A percentile compares a stretch with the other conserved stretches of the same genome.
These are phyloP conservation scores for Hylomyscus alleni DNA, from an alignment of 2,797 vertebrate genomes.

Conservation along the genomic window DNA sequence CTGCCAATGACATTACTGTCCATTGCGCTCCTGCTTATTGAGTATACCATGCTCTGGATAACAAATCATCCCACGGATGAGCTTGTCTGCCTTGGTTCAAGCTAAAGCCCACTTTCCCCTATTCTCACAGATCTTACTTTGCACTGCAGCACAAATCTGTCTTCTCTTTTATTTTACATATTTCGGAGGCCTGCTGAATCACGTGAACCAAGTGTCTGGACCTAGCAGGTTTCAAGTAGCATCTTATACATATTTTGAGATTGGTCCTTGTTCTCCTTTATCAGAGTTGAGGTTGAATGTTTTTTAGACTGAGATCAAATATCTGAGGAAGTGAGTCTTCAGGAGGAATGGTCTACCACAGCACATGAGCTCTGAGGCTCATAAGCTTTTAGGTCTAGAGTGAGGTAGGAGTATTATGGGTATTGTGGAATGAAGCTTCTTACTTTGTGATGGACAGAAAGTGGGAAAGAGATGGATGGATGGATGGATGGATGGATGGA, in stretches of 20 bases:
- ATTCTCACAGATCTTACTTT: constrained; percentile 32
- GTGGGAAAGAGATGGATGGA: no score
- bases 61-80: neutral
- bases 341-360: neutral
- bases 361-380: neutral
- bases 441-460: neutral
- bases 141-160: constrained; percentile 20
- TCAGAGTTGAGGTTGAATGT: neutral
- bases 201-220: neutral
- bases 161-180: neutral
- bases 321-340: neutral
- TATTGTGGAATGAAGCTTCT: neutral
- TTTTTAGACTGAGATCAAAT: neutral
- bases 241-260: neutral
- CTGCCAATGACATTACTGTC: neutral
- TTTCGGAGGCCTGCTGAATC: constrained; percentile 21
- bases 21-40: neutral
- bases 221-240: neutral
- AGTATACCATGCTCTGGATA: neutral
- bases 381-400: neutral
- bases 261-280: neutral
- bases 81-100: neutral
- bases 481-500: no score
- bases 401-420: neutral
- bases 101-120: constrained; percentile 32